Base-by-base conservation (phyloP, 2,797 vertebrate species). In the Tauraco hartlaubi region DNA sequence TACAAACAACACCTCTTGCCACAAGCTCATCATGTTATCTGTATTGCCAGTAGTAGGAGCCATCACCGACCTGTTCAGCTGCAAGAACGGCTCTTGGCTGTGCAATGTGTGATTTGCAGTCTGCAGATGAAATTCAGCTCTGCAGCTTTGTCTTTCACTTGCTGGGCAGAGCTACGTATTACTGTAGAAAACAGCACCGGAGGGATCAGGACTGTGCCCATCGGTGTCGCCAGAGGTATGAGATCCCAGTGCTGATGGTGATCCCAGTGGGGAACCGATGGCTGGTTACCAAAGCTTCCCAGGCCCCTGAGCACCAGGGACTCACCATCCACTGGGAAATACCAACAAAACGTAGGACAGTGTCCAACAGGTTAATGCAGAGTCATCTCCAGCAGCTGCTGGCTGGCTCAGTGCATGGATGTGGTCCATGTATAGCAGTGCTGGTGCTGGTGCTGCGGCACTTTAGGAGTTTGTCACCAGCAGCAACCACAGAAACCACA, bases 11-110 rank as follows among this genome's bases (percentile, higher is more conserved):
- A 48, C 7, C 39, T 74, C 67, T 22, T 79, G 74, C 68, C 54
- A 84, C 31, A 49, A 80, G 44, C 11, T 39, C 67, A 52, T 33
- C 29, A 1, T n/a, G n/a, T 52, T 76, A 39, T 19, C 63, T 37
- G 43, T 44, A n/a, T 16, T 69, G 46, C 51, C 90, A 61, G 90
- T 64, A 74, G 81, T 61, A 89, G 93, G 77, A 92, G 85, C 81
- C 85, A 78, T 82, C 77, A 35, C 51, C 85, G 59, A 44, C 49
- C 62, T 69, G 76, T 55, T 82, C 51, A 78, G 85, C 85, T 41
- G 46, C n/a, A 44, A 63, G 61, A 49, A 29, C 3, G 28, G 35
- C 90, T 81, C 35, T 49, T 63, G 76, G 71, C 81, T 89, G 49
- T 28, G 62, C 68, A 89, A 64, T 3, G 11, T 49, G 89, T 59